Conservation (phyloP, 2,797 vertebrate species). For the Liparis tanakae region DNA sequence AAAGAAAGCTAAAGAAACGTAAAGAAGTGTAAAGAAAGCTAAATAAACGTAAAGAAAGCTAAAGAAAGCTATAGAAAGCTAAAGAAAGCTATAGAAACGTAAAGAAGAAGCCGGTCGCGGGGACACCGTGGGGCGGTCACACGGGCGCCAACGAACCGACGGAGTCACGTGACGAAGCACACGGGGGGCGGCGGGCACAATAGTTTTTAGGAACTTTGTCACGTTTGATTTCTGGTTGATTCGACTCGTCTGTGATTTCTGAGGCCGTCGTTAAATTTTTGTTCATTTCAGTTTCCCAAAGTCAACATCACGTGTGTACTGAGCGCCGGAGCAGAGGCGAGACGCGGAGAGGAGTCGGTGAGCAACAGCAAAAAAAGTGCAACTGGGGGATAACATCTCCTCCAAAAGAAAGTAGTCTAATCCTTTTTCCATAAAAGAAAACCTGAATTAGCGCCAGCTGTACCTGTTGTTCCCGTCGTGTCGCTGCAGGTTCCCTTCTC, state of each 20-base stretch:
- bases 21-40: too few species aligned
- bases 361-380: conserved; percentile 24
- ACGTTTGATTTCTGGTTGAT: not conserved
- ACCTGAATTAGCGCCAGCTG: conserved; percentile 8
- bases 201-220: not conserved
- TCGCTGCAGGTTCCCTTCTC: conserved; percentile 9
- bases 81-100: too few species aligned
- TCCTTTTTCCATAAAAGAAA: conserved; percentile 26
- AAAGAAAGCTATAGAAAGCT: too few species aligned
- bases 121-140: too few species aligned
- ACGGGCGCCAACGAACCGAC: conserved; percentile 2
- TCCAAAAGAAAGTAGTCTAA: not conserved
- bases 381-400: conserved; percentile 32
- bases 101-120: too few species aligned
- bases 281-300: conserved; percentile 28
- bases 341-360: not conserved
- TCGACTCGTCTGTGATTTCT: not conserved
- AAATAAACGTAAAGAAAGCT: too few species aligned
- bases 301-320: conserved; percentile 15
- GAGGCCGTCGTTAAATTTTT: not conserved
- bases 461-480: conserved; percentile 10
- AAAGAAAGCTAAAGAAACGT: too few species aligned
- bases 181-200: too few species aligned
- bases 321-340: conserved; percentile 3
- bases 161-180: too few species aligned